Evolutionary conservation across 2,797 vertebrate genomes (phyloP).

Genomic region (Tadarida brasiliensis): DNA sequence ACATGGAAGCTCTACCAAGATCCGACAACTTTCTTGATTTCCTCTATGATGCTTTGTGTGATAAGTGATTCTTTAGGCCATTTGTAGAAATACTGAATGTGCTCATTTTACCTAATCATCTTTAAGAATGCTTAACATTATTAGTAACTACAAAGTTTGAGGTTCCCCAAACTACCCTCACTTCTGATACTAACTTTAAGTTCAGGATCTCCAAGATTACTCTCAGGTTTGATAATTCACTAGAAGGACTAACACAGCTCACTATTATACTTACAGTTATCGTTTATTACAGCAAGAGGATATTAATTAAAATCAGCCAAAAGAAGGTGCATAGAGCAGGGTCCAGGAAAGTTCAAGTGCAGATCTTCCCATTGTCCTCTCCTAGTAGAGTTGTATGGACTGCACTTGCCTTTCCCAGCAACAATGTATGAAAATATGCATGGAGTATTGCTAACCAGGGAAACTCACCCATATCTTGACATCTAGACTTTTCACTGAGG

Average conservation of each 20-base stretch:
- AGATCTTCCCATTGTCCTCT: neutral
- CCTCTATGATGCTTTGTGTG: neutral
- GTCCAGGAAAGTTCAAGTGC: neutral
- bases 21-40: neutral
- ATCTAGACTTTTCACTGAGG: neutral
- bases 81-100: neutral
- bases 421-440: neutral
- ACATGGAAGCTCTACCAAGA: neutral
- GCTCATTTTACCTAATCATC: neutral
- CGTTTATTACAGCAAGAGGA: neutral
- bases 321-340: neutral
- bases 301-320: neutral
- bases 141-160: neutral
- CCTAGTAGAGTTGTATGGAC: neutral
- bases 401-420: neutral
- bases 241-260: neutral
- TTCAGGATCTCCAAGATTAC: neutral
- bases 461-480: neutral
- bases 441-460: neutral
- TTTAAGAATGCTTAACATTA: conserved; percentile 5
- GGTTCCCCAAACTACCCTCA: neutral
- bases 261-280: neutral
- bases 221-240: neutral
- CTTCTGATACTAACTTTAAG: neutral
- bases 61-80: neutral